Evolutionary conservation across 2,113 vertebrate species (phyloP).

Genomic region (Geococcyx californianus): DNA sequence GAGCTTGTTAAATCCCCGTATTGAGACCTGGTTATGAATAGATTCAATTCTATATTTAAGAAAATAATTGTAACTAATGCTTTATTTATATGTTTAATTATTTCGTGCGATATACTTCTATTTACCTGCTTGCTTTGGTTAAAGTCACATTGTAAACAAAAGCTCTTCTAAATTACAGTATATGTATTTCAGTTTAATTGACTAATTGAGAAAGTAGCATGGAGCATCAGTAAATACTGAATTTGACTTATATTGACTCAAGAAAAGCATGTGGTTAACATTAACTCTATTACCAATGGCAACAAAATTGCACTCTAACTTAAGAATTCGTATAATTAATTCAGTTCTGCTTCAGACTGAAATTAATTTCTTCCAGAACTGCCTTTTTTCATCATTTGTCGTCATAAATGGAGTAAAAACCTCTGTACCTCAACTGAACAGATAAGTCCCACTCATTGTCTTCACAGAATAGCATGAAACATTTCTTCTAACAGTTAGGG

Average conservation of each 20-base stretch:
- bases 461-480: not conserved
- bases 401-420: not conserved
- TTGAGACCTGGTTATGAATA: not conserved
- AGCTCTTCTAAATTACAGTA: not conserved
- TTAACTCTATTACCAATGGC: not conserved
- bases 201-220: not conserved
- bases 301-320: not conserved
- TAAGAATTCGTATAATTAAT: not conserved
- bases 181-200: not conserved
- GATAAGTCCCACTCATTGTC: not conserved
- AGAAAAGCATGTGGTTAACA: not conserved
- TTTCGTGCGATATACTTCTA: not conserved
- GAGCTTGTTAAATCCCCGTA: not conserved
- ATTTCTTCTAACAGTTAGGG: not conserved
- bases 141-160: not conserved
- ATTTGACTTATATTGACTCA: not conserved
- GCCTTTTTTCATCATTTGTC: not conserved
- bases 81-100: not conserved
- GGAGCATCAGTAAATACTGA: not conserved
- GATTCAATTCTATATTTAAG: not conserved
- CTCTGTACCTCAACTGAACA: not conserved
- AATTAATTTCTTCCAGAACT: not conserved
- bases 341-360: not conserved
- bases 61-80: not conserved
- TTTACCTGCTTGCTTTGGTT: not conserved